phyloP scores from a whole-genome alignment of 2,888 invertebrate genomes.

The Morpho deidamia region DNA sequence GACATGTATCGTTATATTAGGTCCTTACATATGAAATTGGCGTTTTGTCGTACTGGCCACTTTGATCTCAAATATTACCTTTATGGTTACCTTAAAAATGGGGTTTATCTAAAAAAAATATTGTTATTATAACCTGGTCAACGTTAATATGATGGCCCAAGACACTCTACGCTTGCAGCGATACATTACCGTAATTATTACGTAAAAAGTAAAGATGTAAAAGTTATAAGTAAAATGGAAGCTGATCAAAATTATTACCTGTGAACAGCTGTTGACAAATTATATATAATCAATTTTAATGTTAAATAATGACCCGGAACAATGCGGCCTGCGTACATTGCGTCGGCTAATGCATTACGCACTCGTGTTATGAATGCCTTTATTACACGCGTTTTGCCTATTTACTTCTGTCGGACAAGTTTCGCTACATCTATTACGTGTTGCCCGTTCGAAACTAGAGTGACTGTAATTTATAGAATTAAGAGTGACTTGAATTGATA shows the following conservation, averaged over 20 bases:
- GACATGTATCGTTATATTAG: too few relatives aligned
- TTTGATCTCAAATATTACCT: too few relatives aligned
- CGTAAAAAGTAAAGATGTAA: background rate
- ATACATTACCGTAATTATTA: background rate
- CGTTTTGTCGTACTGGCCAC: too few relatives aligned
- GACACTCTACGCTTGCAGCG: background rate
- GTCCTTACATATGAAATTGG: too few relatives aligned
- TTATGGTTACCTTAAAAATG: too few relatives aligned
- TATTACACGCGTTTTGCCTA: slow-evolving; percentile 14
- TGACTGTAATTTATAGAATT: too few relatives aligned
- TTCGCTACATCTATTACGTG: background rate
- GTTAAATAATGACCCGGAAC: slow-evolving; percentile 8
- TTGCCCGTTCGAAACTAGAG: too few relatives aligned
- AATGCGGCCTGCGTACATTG: slow-evolving; percentile 11
- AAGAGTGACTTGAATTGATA: too few relatives aligned
- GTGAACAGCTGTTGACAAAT: slow-evolving; percentile 2
- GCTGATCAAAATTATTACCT: background rate
- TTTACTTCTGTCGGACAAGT: slow-evolving; percentile 10
- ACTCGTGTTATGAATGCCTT: slow-evolving; percentile 18
- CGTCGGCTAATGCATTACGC: slow-evolving; percentile 10
- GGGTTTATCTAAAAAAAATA: too few relatives aligned
- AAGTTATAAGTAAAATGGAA: background rate
- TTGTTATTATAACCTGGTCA: too few relatives aligned
- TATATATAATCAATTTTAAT: background rate
- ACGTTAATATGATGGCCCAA: too few relatives aligned